Percentiles rank a stretch among this genome's conserved stretches.
These are phyloP conservation scores for Euwallacea similis DNA, from an alignment of 1,140 invertebrate species.

Conservation along the genomic window DNA sequence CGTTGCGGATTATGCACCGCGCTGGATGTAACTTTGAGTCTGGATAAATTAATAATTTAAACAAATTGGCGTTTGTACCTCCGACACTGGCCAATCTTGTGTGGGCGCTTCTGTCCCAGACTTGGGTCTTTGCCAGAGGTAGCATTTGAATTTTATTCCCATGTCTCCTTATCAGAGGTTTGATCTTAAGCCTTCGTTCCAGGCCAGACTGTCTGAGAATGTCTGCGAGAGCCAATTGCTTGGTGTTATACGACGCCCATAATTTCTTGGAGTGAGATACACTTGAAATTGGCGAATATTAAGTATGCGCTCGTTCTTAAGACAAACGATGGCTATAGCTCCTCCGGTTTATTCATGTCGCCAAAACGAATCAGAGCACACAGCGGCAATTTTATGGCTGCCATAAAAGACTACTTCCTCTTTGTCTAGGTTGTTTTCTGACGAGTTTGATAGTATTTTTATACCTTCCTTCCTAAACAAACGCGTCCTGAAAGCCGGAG, in stretches of 20 bases:
- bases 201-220: background rate
- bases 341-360: slow-evolving; percentile 12
- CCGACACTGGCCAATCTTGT: no score
- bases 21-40: slow-evolving; percentile 9
- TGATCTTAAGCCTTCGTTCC: background rate
- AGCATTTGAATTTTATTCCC: slow-evolving; percentile 3
- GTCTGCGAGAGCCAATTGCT: background rate
- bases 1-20: slow-evolving; percentile 11
- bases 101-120: background rate
- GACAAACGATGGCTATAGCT: slow-evolving; percentile 12
- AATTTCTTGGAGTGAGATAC: no score
- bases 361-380: slow-evolving; percentile 16
- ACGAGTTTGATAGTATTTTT: slow-evolving; percentile 37
- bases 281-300: no score
- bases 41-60: background rate
- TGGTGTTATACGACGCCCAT: no score
- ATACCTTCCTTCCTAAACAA: slow-evolving; percentile 37
- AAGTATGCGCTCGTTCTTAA: no score
- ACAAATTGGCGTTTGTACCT: no score
- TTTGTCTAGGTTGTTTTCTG: slow-evolving; percentile 33
- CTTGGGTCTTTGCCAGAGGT: background rate
- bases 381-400: slow-evolving; percentile 10
- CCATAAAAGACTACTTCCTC: slow-evolving; percentile 34
- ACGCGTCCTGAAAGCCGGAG: slow-evolving; percentile 31
- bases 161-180: background rate